Evolutionary conservation across 2,797 vertebrate species (phyloP), one percentile per base, ranked within the genome.

Genomic region (Sebastes flavidus): DNA sequence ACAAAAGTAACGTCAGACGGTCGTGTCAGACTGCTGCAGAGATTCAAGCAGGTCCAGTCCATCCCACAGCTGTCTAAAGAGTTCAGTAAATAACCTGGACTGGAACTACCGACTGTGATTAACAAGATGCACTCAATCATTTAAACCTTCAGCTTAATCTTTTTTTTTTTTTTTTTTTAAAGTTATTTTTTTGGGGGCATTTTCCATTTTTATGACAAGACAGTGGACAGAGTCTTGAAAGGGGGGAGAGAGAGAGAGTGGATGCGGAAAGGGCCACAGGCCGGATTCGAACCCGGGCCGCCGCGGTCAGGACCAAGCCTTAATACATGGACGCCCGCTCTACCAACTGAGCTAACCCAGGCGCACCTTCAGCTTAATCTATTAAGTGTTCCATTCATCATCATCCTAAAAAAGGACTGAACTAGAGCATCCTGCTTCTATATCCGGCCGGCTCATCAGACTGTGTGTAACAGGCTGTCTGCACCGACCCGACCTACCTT

Each of bases 401-500:
- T 52, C 49, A 61, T 14, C 8, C 54, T 66, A 71, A 56, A 85
- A 16, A 69, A 52, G 12, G 12, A 54, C 11, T 38, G 3, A 73
- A 62, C 36, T 34, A 63, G 52, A 68, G 18, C 36, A 77, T 80
- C 29, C 54, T 56, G 65, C 59, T 29, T 77, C 54, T 30, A 27
- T 1, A 74, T 78, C 30, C 36, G 49, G 22, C 56, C 5, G 34
- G 49, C 7, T 74, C 60, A 83, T 67, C 46, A 82, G 65, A 82
- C 72, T 25, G 58, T 82, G 67, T 7, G 20, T 42, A 84, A 75
- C 18, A 38, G 13, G 16, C 12, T 30, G 76, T 82, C 62, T 85
- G 69, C 20, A 46, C 42, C 42, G 42, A 16, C 42, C 42, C 20
- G 55, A 54, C 86, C 36, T 79, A 94, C 96, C 95, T 94, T 97